Evolutionary conservation across 2,797 vertebrate genomes (phyloP), one percentile per base, ranked within the genome.

Genomic region (Acrocephalus scirpaceus): DNA sequence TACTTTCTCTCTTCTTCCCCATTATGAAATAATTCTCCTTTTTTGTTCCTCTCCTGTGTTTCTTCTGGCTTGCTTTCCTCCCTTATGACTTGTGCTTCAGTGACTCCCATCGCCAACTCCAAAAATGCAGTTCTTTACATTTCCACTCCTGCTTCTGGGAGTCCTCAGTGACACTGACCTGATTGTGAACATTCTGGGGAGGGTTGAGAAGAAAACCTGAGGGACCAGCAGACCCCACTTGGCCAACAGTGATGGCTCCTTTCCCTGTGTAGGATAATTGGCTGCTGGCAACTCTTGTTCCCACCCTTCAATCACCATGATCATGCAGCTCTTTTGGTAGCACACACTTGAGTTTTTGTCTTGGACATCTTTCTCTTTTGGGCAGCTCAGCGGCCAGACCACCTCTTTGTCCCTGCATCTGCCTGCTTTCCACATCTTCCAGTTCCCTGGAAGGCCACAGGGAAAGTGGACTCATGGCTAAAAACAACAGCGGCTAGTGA

Each of bases 221-320:
- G 64, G 38, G 42, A 12, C 18, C 4, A 13, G 50, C 34, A 78
- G 54, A 23, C 16, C 17, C 38, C n/a, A 3, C 9, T 36, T 77
- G 48, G 30, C 26, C 0, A 2, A 10, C 1, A 5, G 14, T 18
- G 51, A 23, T 0, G 0, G 9, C 38, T 54, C 25, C 44, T 77
- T 54, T n/a, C 30, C 53, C 29, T 34, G 2, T 7, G 11, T 25
- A 27, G 74, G 9, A 10, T 13, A 71, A 64, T 26, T 12, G 18
- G 10, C 61, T 91, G 57, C n/a, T 15, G 27, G 48, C 40, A 80
- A 20, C 9, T n/a, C 29, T 38, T 19, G 4, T 16, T 78, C 34
- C 38, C 23, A 53, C 12, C 11, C 16, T 72, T 66, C 10, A 23
- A 14, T n/a, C n/a, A 70, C 10, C 44, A 16, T 1, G 42, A 16